Evolutionary conservation across 30 jellyfish, hydroid and myxozoan genomes (phyloP), one percentile per base, ranked within the genome.

Genomic region (Pseudorhiza aurosa): DNA sequence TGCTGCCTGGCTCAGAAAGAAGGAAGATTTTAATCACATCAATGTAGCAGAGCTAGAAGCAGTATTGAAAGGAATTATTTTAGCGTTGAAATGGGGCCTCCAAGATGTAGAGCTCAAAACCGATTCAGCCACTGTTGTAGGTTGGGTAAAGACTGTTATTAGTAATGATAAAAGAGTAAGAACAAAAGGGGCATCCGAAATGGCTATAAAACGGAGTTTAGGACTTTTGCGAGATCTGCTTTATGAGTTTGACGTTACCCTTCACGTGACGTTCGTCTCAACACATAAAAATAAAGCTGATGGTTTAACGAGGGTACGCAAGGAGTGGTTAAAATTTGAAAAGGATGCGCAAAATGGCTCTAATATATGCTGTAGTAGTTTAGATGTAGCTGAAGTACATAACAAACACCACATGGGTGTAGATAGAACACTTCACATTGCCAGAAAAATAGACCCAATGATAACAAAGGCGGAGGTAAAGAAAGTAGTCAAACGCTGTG

Each of bases 1-100:
- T 75, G 81, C 77, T 25, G 81, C 87, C 4, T 75, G 87, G 87
- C 69, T 75, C 31, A 68, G 77, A 22, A 72, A 72, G 26, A 30
- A 46, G n/a, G 64, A 39, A 17, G 87, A 75, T 53, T 47, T 10
- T 3, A 29, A 24, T 29, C 87, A 53, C 65, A 75, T 75, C 10
- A 75, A 75, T 75, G 42, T 75, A 36, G 77, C 76, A 26, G 85
- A 71, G 44, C 51, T 71, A 33, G 85, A 71, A 18, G 85, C 85
- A 15, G 71, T 45, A 37, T 33, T 75, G 26, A 75, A 75, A 35
- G 87, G 77, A 1, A 26, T 75, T 9, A 75, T 29, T 31, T 35
- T 75, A 29, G 87, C 87, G 6, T 18, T 75, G 24, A 12, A 18
- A 53, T 75, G 81, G 87, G 29, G 15, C 4, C 65, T 35, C 14